A percentile compares a stretch with the other conserved stretches of the same genome.
phyloP scores from a whole-genome alignment of 1,140 invertebrate species.

The Aphaenogaster ashmeadi region DNA sequence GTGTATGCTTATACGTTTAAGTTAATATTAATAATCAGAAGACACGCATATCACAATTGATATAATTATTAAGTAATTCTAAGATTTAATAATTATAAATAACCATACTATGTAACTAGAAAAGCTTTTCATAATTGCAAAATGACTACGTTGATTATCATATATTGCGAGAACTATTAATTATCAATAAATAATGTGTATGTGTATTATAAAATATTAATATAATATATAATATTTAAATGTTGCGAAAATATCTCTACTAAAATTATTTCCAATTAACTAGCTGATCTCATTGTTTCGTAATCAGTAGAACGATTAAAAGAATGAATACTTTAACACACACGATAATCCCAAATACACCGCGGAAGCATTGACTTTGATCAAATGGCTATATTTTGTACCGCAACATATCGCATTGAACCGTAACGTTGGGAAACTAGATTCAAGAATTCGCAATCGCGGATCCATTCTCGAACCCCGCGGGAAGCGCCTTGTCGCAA shows the following conservation, averaged over 20 bases:
- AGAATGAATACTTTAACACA: background rate
- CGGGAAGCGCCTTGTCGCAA: conserved; percentile 55
- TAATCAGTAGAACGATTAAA: background rate
- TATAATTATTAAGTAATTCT: background rate
- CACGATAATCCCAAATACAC: background rate
- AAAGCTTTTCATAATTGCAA: background rate
- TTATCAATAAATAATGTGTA: background rate
- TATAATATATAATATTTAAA: conserved; percentile 1
- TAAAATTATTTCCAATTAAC: background rate
- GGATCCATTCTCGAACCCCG: conserved; percentile 27
- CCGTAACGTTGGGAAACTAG: conserved; percentile 44
- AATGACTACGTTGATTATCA: background rate
- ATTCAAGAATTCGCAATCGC: conserved; percentile 67
- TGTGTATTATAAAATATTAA: background rate
- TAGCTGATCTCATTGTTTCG: background rate
- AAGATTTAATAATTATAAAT: background rate
- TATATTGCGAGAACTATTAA: background rate
- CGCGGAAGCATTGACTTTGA: background rate
- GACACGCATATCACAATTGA: background rate
- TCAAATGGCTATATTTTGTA: background rate
- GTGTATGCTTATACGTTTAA: background rate
- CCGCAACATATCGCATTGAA: background rate
- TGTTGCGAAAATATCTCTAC: background rate
- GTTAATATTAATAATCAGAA: background rate
- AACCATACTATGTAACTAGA: background rate